Evolutionary conservation across 1,140 invertebrate species (phyloP), one percentile per base, ranked within the genome.

Genomic region (Drosophila carrolli): DNA sequence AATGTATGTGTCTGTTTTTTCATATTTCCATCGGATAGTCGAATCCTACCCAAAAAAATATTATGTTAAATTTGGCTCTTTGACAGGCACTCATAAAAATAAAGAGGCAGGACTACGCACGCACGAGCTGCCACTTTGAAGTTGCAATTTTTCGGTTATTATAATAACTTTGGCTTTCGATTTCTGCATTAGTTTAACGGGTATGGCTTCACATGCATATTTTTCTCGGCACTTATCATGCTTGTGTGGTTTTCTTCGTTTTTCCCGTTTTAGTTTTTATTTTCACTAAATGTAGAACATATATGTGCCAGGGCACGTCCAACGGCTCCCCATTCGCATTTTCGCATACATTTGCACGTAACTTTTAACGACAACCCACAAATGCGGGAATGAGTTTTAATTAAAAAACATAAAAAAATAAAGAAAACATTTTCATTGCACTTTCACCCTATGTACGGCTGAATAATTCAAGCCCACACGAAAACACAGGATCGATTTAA

Each of bases 321-420:
- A 48, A 29, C 27, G 14, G 46, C 41, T 38, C 35, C 27, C 16
- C 43, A 8, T 56, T 47, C 47, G 41, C 38, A 40, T 57, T 29
- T 50, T 4, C 27, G 16, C 32, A 19, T 41, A 40, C 73, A 44
- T 38, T 50, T 57, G 19, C 38, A 50, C 29, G 53, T 66, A 41
- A 58, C 53, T 57, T 58, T 75, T 66, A 75, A 75, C 41, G 46
- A 66, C 47, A 66, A 13, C 72, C 71, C 60, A 58, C 59, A 75
- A 75, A 75, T 75, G 73, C n/a, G 61, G 62, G 67, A 76, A 75
- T 75, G 61, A 76, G 72, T 76, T 76, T 76, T 76, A 75, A 76
- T 76, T 76, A 76, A 76, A 76, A 77, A 35, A 23, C 38, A 2
- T 14, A 5, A 1, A 46, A 46, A 66, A 59, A 67, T 37, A 57